These are phyloP conservation scores for Actinemys pallida DNA, from an alignment of 2,113 vertebrate species.

Conservation along the genomic window DNA sequence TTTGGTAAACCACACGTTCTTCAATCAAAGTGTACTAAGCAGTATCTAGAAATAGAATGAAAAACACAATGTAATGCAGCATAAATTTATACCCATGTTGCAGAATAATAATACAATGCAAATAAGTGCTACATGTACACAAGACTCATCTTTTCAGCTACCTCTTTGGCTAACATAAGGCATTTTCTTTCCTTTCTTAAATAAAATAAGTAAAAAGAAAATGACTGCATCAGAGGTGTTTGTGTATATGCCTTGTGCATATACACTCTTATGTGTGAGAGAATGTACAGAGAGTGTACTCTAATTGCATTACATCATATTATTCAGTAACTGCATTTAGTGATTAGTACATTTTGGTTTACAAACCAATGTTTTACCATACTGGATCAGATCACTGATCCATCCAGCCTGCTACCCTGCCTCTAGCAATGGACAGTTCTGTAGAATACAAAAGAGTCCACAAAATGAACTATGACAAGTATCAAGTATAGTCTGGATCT, in stretches of 20 bases:
- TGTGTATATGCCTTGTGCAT: background rate
- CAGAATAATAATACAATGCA: background rate
- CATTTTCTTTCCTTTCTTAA: background rate
- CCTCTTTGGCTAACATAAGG: background rate
- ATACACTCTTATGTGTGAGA: background rate
- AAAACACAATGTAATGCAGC: background rate
- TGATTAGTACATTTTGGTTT: constrained; percentile 32
- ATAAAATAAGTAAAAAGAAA: background rate
- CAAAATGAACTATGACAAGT: constrained; percentile 43
- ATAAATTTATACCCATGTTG: background rate
- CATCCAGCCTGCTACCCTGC: background rate
- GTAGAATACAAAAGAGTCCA: background rate
- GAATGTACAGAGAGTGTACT: background rate
- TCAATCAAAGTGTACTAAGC: constrained; percentile 26
- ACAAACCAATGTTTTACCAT: constrained; percentile 18
- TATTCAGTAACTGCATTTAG: background rate
- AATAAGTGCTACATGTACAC: background rate
- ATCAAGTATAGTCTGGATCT: background rate
- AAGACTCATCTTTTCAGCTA: background rate
- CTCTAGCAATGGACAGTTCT: constrained; percentile 20
- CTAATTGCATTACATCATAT: background rate
- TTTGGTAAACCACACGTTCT: constrained; percentile 57
- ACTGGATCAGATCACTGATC: background rate
- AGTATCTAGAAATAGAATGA: background rate
- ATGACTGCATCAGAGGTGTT: background rate